phyloP scores from a whole-genome alignment of 2,113 vertebrate species.

The Mastomys coucha region DNA sequence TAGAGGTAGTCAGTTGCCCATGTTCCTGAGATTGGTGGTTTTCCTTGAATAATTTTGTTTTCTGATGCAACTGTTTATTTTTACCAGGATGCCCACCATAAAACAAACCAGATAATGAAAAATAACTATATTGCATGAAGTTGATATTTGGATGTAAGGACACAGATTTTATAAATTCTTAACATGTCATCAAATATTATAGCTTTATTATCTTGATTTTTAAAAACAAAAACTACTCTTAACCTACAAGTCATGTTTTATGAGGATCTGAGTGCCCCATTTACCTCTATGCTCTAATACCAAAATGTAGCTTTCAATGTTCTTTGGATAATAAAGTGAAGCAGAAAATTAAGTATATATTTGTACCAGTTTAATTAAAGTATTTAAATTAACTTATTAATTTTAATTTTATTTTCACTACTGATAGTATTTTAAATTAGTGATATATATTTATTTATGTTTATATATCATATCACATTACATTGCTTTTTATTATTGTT shows the following conservation, averaged over 20 bases:
- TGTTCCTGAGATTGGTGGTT: not conserved
- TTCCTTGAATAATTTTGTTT: not conserved
- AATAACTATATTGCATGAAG: no score
- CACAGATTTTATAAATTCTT: not conserved
- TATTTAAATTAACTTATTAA: not conserved
- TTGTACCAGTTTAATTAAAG: not conserved
- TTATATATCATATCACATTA: not conserved
- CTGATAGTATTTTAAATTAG: not conserved
- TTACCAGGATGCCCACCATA: not conserved
- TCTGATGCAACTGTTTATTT: not conserved
- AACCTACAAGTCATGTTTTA: not conserved
- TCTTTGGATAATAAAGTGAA: not conserved
- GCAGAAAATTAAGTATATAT: not conserved
- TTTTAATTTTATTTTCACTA: not conserved
- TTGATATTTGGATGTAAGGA: not conserved
- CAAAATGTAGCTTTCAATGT: not conserved
- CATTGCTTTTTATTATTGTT: not conserved
- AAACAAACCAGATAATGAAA: not conserved
- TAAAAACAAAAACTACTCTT: not conserved
- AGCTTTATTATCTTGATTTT: not conserved
- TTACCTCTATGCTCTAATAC: not conserved
- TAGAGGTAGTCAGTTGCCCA: not conserved
- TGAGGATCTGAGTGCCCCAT: accelerated
- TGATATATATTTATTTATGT: no score
- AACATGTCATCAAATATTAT: not conserved